Percentiles rank a stretch among this genome's conserved stretches.
Conservation (phyloP, 2,113 vertebrate genomes). For the Leucoraja erinaceus region DNA sequence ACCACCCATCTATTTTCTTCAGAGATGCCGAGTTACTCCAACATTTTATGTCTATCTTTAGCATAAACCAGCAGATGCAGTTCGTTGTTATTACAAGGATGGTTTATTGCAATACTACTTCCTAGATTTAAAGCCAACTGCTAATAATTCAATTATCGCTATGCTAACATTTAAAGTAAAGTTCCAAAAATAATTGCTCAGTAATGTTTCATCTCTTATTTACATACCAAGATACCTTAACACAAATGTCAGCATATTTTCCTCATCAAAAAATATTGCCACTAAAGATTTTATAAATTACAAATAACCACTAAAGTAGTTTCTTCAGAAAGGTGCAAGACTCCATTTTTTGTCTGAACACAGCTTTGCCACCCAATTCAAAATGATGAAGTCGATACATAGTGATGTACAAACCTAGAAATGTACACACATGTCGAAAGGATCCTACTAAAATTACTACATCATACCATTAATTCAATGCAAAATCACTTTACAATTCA, state of each 20-base stretch:
- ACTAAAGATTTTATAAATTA: background rate
- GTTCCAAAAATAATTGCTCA: background rate
- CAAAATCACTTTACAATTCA: background rate
- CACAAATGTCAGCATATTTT: background rate
- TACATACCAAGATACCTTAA: background rate
- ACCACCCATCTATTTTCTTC: too few species aligned
- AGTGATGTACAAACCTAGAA: background rate
- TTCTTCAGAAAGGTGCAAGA: background rate
- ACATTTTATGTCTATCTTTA: too few species aligned
- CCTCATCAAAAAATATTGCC: background rate
- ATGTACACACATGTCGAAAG: background rate
- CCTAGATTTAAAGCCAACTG: background rate
- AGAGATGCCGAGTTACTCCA: too few species aligned
- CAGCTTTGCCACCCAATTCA: background rate
- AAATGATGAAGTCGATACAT: background rate
- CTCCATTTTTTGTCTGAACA: background rate
- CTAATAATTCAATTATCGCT: background rate
- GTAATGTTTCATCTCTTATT: background rate
- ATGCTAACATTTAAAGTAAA: background rate
- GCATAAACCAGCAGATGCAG: too few species aligned
- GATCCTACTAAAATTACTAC: background rate
- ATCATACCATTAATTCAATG: background rate
- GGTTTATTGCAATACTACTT: too few species aligned
- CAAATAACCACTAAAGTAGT: background rate
- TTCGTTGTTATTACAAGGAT: too few species aligned